Evolutionary conservation across 2,113 vertebrate genomes (phyloP), one percentile per base, ranked within the genome.

Genomic region (Anser brachyrhynchus): DNA sequence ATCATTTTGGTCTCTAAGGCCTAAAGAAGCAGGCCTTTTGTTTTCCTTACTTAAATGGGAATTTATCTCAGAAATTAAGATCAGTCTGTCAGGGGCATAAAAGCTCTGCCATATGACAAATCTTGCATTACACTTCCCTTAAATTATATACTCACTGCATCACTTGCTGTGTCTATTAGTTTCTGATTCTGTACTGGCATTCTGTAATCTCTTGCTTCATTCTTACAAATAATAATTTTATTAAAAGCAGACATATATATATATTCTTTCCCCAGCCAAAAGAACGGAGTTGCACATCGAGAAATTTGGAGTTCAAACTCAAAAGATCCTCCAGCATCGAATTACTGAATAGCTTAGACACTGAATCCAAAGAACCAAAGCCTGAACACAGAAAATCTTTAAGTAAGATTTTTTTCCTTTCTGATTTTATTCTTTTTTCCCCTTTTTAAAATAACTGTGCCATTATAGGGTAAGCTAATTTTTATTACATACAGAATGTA

Each of bases 341-440:
- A 95, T 92, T 98, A 65, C 93, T 98, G 94, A 96, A 95, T 97
- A 98, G 97, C 84, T 97, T 96, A 81, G 97, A 97, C 57, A 89
- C 87, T 85, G 98, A 98, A 84, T 92, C 96, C 79, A 99, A 98
- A 97, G 98, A 99, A 80, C 92, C 98, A 95, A 99, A 98, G 97
- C 97, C 98, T 93, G 98, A 98, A 87, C 96, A 98, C 96, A 98
- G 98, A 97, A 98, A 98, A 97, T 99, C 98, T 95, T 96, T 99
- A 97, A 98, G 98, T 99, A 98, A 98, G 98, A 87, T 44, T 82
- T 90, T 61, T 94, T 90, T 49, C 39, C 52, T 87, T 87, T 91
- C 87, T 89, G 33, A 20, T 97, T 87, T 84, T 64, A 79, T 80
- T 54, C 16, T 19, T 64, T 82, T 74, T 57, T 59, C 26, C 64